Percentiles rank a stretch among this genome's conserved stretches.
Evolutionary conservation across 2,113 vertebrate genomes (phyloP).

Genomic region (Leucoraja erinaceus): DNA sequence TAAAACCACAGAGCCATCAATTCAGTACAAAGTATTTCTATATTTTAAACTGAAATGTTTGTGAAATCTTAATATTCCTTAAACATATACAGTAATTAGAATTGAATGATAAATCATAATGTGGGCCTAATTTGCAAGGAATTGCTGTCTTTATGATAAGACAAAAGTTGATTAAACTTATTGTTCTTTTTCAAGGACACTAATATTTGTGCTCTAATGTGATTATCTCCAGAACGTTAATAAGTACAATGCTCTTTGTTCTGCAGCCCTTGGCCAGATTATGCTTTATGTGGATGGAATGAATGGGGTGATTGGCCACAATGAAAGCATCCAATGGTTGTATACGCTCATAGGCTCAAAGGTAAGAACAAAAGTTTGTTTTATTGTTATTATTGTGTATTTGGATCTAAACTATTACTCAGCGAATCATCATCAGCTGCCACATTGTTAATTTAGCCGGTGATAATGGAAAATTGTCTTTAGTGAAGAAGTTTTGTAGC

Average conservation of each 20-base stretch:
- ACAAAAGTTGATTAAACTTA: no score
- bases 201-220: not conserved
- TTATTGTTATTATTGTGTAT: not conserved
- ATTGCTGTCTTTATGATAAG: not conserved
- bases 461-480: not conserved
- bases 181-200: not conserved
- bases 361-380: conserved; percentile 59
- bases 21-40: not conserved
- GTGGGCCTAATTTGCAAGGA: not conserved
- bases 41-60: not conserved
- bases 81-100: not conserved
- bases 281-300: conserved; percentile 98
- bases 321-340: conserved; percentile 91
- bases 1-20: not conserved
- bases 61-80: not conserved
- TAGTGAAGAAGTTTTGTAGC: not conserved
- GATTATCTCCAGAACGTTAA: not conserved
- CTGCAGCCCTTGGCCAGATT: conserved; percentile 86
- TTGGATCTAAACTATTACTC: not conserved
- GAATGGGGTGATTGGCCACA: conserved; percentile 92
- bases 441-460: not conserved
- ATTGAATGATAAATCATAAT: not conserved
- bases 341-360: conserved; percentile 88
- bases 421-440: no score
- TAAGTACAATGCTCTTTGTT: conserved; percentile 39